Conservation (phyloP, 2,113 vertebrate species). For the Phyllostomus hastatus region DNA sequence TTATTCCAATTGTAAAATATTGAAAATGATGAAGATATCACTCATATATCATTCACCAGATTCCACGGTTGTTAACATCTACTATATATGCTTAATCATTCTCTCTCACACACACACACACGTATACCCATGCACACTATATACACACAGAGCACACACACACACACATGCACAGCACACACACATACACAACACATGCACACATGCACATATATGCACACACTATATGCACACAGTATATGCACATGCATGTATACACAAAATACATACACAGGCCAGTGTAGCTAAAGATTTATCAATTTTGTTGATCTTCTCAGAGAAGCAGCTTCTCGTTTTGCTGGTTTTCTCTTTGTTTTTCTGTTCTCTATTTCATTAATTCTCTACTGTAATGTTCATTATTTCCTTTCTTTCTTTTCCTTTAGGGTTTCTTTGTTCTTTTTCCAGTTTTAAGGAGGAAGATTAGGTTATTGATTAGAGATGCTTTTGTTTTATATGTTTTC, state of each 20-base stretch:
- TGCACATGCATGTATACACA: neutral
- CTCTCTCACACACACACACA: neutral
- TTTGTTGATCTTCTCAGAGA: neutral
- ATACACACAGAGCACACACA: neutral
- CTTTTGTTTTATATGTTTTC: neutral
- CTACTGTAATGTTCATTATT: neutral
- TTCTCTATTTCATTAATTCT: neutral
- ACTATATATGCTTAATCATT: neutral
- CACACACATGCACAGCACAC: neutral
- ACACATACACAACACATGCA: neutral
- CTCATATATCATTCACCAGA: neutral
- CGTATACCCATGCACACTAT: neutral
- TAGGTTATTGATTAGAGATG: neutral
- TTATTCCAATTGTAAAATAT: neutral
- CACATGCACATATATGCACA: neutral
- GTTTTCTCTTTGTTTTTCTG: neutral
- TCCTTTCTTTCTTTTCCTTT: neutral
- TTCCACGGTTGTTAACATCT: neutral
- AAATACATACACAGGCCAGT: neutral
- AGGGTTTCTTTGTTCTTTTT: neutral
- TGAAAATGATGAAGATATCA: neutral
- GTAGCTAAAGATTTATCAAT: neutral
- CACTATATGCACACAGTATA: too few relatives aligned
- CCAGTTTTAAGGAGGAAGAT: neutral
- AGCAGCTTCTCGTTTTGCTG: neutral